Base-by-base conservation (phyloP, 2,113 vertebrate species). In the Mobula hypostoma region DNA sequence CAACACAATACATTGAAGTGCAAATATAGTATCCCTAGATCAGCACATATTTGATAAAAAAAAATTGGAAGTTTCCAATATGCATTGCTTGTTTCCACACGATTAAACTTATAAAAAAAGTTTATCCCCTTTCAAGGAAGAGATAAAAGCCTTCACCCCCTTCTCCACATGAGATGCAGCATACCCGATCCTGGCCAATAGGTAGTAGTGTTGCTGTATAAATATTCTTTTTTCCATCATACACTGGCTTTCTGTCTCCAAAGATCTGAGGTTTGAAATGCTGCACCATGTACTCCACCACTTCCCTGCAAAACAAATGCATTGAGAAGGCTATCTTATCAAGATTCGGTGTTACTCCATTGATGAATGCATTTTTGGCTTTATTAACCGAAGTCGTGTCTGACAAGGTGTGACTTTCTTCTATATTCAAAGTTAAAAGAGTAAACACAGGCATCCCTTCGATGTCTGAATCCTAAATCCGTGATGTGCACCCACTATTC, bases 241-340 rank as follows among this genome's bases (percentile, higher is more conserved):
- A 99, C 68, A 99, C 99, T 0, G 99, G 99, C 95, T 99, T 99
- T 95, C 99, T 96, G 96, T 99, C 99, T 0, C 99, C 99, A 70
- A 99, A 99, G 95, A 99, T 99, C 97, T 99, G 99, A 0, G 98
- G 99, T 96, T 99, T 99, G 97, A 99, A 99, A 96, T 99, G 99
- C 95, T 99, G 99, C 85, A 99, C 99, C 99, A 99, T 99, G 96
- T 99, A 99, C 95, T 99, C 99, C 97, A 99, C 99, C 0, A 99
- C 99, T 96, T 99, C 99, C 97, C 99, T 99, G 96, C 0, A 1
- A 85, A 74, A 93, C 36, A 93, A 21, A 70, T 63, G 66, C 36
- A 58, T 70, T 91, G 29, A 92, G 19, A 48, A 56, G 36, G 21
- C 32, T 36, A 79, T 36, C 77, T 79, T 12, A 14, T 12, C 11